These are phyloP conservation scores for Pseudomyrmex pallidus DNA, from an alignment of 1,140 invertebrate genomes.

Conservation along the genomic window DNA sequence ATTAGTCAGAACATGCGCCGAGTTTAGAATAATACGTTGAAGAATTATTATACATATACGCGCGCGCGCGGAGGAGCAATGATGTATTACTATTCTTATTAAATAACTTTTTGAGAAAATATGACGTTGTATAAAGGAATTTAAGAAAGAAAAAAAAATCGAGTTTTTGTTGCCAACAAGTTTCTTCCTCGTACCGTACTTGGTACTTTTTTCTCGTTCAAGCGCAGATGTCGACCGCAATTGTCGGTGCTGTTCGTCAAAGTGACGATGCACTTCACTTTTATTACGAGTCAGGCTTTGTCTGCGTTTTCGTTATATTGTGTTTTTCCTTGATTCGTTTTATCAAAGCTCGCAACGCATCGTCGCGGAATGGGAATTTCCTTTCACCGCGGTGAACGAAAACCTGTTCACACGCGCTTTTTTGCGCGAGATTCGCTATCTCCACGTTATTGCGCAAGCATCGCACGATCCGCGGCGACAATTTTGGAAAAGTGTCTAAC, in stretches of 20 bases:
- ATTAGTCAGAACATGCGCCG: conserved; percentile 7
- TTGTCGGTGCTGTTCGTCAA: not conserved
- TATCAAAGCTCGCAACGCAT: conserved; percentile 54
- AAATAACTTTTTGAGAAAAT: not conserved
- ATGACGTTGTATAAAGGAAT: no score
- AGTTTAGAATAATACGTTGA: not conserved
- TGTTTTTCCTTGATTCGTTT: conserved; percentile 58
- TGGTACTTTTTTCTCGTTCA: no score
- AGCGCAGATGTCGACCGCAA: not conserved
- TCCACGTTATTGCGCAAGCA: conserved; percentile 41
- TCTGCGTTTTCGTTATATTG: conserved; percentile 38
- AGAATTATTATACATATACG: not conserved
- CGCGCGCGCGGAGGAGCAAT: not conserved
- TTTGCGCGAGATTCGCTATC: conserved; percentile 39
- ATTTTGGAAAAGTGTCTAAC: conserved; percentile 51
- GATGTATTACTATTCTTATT: not conserved
- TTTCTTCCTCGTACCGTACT: no score
- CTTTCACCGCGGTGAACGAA: conserved; percentile 66
- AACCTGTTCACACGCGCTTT: conserved; percentile 65
- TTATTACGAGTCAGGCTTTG: conserved; percentile 45
- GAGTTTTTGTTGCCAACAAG: no score
- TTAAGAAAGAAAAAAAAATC: no score
- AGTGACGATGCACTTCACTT: not conserved
- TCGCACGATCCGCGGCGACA: conserved; percentile 25
- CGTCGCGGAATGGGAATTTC: conserved; percentile 72